Base-by-base conservation (phyloP, 1,140 invertebrate genomes). In the Zaprionus inermis region DNA sequence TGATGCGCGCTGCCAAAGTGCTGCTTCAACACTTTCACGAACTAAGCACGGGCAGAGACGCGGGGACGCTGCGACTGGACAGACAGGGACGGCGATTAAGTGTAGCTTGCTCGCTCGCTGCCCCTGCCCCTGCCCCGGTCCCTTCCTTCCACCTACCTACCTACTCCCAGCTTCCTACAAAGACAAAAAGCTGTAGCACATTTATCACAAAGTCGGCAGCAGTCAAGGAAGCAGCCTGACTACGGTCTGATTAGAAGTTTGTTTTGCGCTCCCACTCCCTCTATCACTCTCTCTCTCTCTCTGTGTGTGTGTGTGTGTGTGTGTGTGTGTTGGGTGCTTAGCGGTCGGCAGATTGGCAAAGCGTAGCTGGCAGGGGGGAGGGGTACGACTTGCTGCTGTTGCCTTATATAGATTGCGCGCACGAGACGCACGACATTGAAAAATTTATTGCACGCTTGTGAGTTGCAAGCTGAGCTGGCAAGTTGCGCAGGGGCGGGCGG, bases 161-260 rank as follows among this genome's bases (percentile, higher is more conserved):
- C 7, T n/a, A 0, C 14, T 14, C 36, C n/a, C 3, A 20, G 16
- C 12, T 14, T 5, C 5, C 38, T 41, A 5, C 81, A 89, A 85
- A 89, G 84, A 89, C 84, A 89, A 89, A 89, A 89, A 89, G 84
- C 84, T 80, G 80, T 81, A 89, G 84, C 84, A 89, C 84, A 89
- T 89, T 89, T 89, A 89, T 89, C 84, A 89, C 84, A 81, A 89
- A 88, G 83, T 88, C 84, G 73, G 72, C 78, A 76, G 68, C 67
- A 76, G 59, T 60, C 59, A 63, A 46, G 44, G 44, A 18, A 46
- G 44, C 44, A 46, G 44, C 44, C 44, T 46, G 44, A 20, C 44
- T 46, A 18, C 44, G 44, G 44, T 46, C 44, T 46, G 44, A 46
- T 46, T 46, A 18, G 44, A 52, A 24, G 20, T 52, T 28, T 52